Evolutionary conservation across 2,797 vertebrate species (phyloP), one percentile per base, ranked within the genome.

Genomic region (Florisuga fusca): DNA sequence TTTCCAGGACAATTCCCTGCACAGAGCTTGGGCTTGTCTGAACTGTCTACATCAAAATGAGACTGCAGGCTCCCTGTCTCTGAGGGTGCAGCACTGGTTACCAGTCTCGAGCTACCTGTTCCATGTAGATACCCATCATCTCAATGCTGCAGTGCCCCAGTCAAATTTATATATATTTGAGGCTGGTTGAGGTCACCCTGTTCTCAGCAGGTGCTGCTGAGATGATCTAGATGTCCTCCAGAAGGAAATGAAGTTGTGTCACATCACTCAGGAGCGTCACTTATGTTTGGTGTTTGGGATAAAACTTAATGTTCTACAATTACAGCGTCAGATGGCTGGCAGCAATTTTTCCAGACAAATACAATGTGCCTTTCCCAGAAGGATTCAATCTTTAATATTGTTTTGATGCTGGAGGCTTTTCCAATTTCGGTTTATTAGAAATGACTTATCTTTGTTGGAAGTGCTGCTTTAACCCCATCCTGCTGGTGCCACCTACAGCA

Each of bases 321-420:
- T 96, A 96, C 2, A 84, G 38, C 66, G 82, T 92, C 0, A 1
- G 61, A 66, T 88, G 81, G 69, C 93, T 94, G 83, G 58, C 33
- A 84, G 94, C 89, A 48, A 15, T 94, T 83, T 74, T 87, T 66
- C 84, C 80, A 91, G 92, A 95, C 63, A 79, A 90, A 79, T 93
- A 89, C 57, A 83, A 69, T 12, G 15, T 93, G 50, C 83, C 74
- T 96, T 95, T 97, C 81, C 89, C 88, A 91, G 80, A 95, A 94
- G 78, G 46, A 69, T 94, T 97, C 73, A 80, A 16, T 94, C 88
- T 96, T 94, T 93, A 93, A 91, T 95, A 95, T 75, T 77, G 34
- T 89, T 92, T 82, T 6, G 2, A 54, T 90, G 81, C 95, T 80
- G 50, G 78, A 88, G 84, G 92, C 69, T 85, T 90, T 95, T 96